Base-by-base conservation (phyloP, 2,888 invertebrate species). In the Augochlorella aurata region DNA sequence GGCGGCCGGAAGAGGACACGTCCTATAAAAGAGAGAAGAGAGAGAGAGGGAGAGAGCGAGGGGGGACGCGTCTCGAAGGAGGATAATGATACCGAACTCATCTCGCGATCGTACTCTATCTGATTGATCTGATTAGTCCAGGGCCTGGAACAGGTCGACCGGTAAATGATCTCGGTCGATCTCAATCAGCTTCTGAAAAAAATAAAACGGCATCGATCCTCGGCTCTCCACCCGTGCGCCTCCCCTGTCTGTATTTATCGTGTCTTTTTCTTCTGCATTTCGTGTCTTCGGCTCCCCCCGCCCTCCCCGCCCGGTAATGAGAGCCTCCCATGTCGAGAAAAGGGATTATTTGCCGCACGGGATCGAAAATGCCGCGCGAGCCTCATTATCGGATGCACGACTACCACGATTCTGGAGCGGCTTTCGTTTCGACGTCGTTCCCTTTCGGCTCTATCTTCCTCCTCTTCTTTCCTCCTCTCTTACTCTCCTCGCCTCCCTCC, bases 111-210 rank as follows among this genome's bases (percentile, higher is more conserved):
- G 87, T 91, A 90, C 89, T 82, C 89, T 82, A 86, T 92, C 92
- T 92, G 93, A 93, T 92, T 93, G 93, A 93, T 93, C 93, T 93
- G 93, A 93, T 93, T 92, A 92, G 92, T 90, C 89, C 89, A 82
- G 77, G 65, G 76, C 84, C 85, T 87, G 88, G 89, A 88, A 84
- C 88, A 89, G 89, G 89, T 90, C 90, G 92, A 85, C 89, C 90
- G 90, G 92, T 90, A 93, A 93, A 93, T 92, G 91, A 92, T 91
- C 90, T 86, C 91, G 86, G 90, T 86, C 89, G 90, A 92, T 92
- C 92, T 92, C 93, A 92, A 93, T 93, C 93, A 92, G 93, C 93
- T 93, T 90, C 93, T 91, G 93, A 92, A 92, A 93, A 92, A 92
- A 92, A 91, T 87, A 89, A 89, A 90, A 90, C 90, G 73, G 81